These are phyloP conservation scores for Lucinisca nassula DNA, from an alignment of 2,888 invertebrate genomes.

Conservation along the genomic window DNA sequence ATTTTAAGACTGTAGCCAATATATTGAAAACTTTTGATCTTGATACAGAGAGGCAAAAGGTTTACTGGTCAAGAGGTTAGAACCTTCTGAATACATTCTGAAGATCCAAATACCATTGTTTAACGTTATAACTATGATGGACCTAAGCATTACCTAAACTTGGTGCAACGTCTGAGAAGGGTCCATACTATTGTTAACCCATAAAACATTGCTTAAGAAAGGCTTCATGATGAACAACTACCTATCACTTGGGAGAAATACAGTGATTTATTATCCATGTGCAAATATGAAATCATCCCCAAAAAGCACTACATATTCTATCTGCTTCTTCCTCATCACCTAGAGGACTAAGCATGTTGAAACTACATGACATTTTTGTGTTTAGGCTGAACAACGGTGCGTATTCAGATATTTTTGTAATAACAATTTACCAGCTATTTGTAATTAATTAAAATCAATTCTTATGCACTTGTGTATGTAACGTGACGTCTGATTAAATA, in stretches of 20 bases:
- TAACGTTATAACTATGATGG: conserved; percentile 45
- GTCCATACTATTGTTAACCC: conserved; percentile 3
- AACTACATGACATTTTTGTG: too few relatives aligned
- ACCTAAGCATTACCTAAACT: neutral
- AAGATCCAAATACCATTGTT: conserved; percentile 14
- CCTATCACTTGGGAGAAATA: conserved; percentile 16
- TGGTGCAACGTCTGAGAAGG: conserved; percentile 15
- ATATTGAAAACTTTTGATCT: conserved; percentile 40
- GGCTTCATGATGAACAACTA: neutral
- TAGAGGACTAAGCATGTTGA: too few relatives aligned
- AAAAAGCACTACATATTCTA: conserved; percentile 33
- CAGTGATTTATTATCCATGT: conserved; percentile 21
- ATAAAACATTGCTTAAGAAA: neutral
- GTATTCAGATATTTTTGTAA: too few relatives aligned
- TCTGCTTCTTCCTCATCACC: conserved; percentile 30
- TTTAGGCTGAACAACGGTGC: too few relatives aligned
- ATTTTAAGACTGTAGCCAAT: conserved; percentile 39
- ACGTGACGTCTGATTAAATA: too few relatives aligned
- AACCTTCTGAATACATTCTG: neutral
- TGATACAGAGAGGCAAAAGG: conserved; percentile 38
- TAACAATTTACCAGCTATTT: too few relatives aligned
- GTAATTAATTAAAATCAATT: too few relatives aligned
- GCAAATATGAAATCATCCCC: conserved; percentile 30
- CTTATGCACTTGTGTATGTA: too few relatives aligned
- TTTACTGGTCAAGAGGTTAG: conserved; percentile 33